These are phyloP conservation scores for Abscondita cerata DNA, from an alignment of 2,888 invertebrate genomes.

Conservation along the genomic window DNA sequence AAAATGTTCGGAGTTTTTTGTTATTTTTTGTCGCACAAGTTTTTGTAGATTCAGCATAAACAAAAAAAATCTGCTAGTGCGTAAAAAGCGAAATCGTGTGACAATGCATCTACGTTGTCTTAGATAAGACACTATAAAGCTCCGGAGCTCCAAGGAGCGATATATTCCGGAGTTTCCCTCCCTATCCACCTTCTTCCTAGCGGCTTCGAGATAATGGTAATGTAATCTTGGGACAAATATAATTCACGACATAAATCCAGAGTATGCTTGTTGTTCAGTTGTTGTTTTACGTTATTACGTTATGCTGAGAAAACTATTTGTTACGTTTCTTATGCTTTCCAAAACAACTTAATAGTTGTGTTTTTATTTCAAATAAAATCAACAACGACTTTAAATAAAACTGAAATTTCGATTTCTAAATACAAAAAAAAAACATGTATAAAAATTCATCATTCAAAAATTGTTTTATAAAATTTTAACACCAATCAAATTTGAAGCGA, in stretches of 20 bases:
- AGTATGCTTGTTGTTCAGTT: slow-evolving; percentile 53
- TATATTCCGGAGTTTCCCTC: slow-evolving; percentile 38
- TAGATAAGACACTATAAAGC: slow-evolving; percentile 40
- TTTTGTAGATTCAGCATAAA: not conserved
- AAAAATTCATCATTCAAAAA: too few relatives aligned
- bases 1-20: slow-evolving; percentile 4
- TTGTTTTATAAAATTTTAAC: too few relatives aligned
- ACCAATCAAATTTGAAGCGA: too few relatives aligned
- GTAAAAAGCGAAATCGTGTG: slow-evolving; percentile 39
- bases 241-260: slow-evolving; percentile 55
- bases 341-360: too few relatives aligned
- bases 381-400: too few relatives aligned
- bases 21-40: not conserved
- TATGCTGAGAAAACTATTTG: slow-evolving; percentile 47
- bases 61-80: slow-evolving; percentile 13
- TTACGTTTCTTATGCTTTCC: slow-evolving; percentile 41
- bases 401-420: too few relatives aligned
- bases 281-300: slow-evolving; percentile 52
- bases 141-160: slow-evolving; percentile 35
- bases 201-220: slow-evolving; percentile 55
- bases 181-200: slow-evolving; percentile 42
- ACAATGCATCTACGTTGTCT: slow-evolving; percentile 40
- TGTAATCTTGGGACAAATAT: slow-evolving; percentile 58
- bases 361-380: not conserved
- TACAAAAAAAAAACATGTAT: too few relatives aligned